These are phyloP conservation scores for Notarius quadriscutis DNA, from an alignment of 2,113 vertebrate genomes.

Conservation along the genomic window DNA sequence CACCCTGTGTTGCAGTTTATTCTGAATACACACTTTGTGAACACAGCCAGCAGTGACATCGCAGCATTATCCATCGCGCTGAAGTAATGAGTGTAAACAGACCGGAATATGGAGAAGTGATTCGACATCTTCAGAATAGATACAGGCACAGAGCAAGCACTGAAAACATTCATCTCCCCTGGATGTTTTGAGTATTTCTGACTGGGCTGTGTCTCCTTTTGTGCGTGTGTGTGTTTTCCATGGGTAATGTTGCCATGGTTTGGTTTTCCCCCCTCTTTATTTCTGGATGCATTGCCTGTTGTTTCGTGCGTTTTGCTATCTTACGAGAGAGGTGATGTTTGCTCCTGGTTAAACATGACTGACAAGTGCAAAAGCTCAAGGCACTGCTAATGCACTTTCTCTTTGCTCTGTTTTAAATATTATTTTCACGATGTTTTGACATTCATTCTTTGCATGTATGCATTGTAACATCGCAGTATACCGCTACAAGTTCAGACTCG, in stretches of 20 bases:
- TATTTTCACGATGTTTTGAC: not conserved
- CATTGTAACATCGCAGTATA: not conserved
- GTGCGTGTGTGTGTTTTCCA: not conserved
- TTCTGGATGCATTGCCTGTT: not conserved
- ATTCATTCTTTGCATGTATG: too few relatives aligned
- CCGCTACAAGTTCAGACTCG: not conserved
- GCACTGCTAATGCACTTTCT: not conserved
- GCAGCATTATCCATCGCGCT: not conserved
- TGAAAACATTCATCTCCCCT: not conserved
- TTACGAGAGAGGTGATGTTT: not conserved
- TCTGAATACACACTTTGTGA: not conserved
- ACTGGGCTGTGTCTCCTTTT: not conserved
- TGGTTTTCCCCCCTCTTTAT: not conserved
- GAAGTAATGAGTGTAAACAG: not conserved
- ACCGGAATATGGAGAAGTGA: not conserved
- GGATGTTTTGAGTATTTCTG: not conserved
- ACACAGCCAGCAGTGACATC: not conserved
- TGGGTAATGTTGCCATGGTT: not conserved
- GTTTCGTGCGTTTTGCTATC: not conserved
- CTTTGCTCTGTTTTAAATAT: not conserved
- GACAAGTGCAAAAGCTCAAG: not conserved
- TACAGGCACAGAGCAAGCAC: not conserved
- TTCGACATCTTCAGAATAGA: not conserved
- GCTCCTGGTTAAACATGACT: not conserved
- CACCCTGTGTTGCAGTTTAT: not conserved